phyloP scores from a whole-genome alignment of 35 echinoderm and acorn worm species.

The Ptychodera flava region DNA sequence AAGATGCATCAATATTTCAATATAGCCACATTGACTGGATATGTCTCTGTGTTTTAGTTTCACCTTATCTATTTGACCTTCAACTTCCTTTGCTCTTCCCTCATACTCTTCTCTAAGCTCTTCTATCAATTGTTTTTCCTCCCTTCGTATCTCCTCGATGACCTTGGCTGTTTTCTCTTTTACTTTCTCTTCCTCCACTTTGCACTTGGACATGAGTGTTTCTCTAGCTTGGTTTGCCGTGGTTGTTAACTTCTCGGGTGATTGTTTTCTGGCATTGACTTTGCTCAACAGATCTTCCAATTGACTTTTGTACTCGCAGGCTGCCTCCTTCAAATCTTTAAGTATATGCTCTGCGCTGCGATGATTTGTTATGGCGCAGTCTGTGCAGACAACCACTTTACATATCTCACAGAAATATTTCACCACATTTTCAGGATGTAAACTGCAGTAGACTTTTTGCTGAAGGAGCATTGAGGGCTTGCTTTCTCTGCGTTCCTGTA shows the following conservation, averaged over 20 bases:
- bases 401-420: slow-evolving; percentile 83
- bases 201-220: neutral
- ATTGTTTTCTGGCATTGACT: slow-evolving; percentile 35
- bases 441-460: slow-evolving; percentile 26
- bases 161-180: slow-evolving; percentile 41
- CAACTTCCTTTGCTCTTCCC: too few relatives aligned
- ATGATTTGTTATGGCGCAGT: slow-evolving; percentile 53
- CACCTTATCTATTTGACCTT: too few relatives aligned
- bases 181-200: slow-evolving; percentile 22
- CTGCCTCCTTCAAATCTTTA: slow-evolving; percentile 45
- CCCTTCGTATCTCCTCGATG: slow-evolving; percentile 41
- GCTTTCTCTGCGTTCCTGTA: slow-evolving; percentile 57
- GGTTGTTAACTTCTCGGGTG: slow-evolving; percentile 32
- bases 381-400: slow-evolving; percentile 71
- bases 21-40: too few relatives aligned
- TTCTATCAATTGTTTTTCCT: too few relatives aligned
- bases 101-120: too few relatives aligned
- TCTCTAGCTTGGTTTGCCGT: slow-evolving; percentile 22
- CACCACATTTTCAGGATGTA: slow-evolving; percentile 54
- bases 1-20: too few relatives aligned
- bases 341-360: slow-evolving; percentile 35
- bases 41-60: too few relatives aligned
- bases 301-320: slow-evolving; percentile 24
- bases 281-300: slow-evolving; percentile 46
- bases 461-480: neutral